phyloP scores from a whole-genome alignment of 2,113 vertebrate species.

The Chaetodon trifascialis region DNA sequence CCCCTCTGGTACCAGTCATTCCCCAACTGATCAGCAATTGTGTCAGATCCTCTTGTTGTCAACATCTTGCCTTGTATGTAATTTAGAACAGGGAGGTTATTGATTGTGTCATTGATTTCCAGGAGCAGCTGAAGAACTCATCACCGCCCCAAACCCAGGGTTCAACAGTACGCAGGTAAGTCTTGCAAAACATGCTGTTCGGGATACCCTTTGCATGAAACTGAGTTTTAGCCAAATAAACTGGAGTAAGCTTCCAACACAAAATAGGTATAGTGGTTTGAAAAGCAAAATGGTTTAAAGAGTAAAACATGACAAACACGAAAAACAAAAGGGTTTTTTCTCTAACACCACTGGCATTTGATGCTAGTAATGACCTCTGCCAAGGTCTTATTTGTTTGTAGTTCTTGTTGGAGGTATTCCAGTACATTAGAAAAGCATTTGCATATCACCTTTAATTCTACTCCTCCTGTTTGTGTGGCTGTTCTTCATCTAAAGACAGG shows the following conservation, averaged over 20 bases:
- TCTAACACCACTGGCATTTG: not conserved
- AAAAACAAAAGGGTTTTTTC: not conserved
- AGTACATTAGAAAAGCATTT: not conserved
- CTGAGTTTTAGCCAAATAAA: not conserved
- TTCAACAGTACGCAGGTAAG: constrained; percentile 69
- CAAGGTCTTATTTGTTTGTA: not conserved
- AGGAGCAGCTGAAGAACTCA: constrained; percentile 77
- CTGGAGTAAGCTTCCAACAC: not conserved
- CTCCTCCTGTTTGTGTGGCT: not conserved
- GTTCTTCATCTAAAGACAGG: constrained; percentile 3
- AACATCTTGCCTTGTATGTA: not conserved
- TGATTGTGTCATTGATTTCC: constrained; percentile 36
- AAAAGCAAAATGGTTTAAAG: not conserved
- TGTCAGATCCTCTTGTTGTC: not conserved
- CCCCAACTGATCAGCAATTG: not conserved
- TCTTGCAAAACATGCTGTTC: not conserved
- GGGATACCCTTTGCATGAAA: not conserved
- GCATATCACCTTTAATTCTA: not conserved
- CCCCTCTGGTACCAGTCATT: constrained; percentile 64
- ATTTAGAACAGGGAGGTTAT: not conserved
- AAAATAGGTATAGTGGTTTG: not conserved
- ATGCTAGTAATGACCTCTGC: not conserved
- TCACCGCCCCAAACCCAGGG: constrained; percentile 64
- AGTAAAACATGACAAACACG: not conserved
- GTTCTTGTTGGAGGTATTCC: not conserved